A percentile compares a stretch with the other conserved stretches of the same genome.
Evolutionary conservation across 2,797 vertebrate species (phyloP).

Genomic region (Ciconia nigra): DNA sequence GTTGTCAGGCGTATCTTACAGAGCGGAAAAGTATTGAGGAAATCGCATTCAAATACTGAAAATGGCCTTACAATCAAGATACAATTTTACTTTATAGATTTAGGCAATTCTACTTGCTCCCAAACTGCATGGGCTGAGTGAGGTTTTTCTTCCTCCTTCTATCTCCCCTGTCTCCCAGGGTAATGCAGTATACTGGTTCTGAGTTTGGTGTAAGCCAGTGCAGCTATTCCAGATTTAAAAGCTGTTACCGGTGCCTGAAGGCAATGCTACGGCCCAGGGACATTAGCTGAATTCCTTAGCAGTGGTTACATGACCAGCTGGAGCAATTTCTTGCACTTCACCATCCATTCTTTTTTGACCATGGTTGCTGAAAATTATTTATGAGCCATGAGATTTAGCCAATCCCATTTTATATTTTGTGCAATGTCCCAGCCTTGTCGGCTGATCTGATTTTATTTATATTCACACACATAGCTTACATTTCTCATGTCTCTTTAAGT

Average conservation of each 20-base stretch:
- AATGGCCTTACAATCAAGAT: neutral
- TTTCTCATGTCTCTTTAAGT: rapidly evolving
- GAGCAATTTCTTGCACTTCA: neutral
- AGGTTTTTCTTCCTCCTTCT: neutral
- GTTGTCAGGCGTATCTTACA: neutral
- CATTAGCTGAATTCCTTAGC: neutral
- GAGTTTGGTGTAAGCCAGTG: neutral
- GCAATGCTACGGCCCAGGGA: neutral
- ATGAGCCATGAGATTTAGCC: neutral
- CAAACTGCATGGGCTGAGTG: neutral
- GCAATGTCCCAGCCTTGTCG: neutral
- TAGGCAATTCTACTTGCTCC: neutral
- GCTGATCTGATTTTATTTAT: neutral
- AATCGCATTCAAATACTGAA: neutral
- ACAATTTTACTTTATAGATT: neutral
- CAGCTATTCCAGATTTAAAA: neutral
- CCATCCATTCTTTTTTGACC: neutral
- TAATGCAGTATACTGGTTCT: neutral
- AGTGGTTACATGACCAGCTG: neutral
- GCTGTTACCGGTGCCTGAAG: neutral
- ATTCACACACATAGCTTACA: neutral
- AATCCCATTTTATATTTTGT: neutral
- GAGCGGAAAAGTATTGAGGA: neutral
- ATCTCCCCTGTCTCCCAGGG: neutral
- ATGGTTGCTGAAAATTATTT: neutral